Percentiles rank a stretch among this genome's conserved stretches.
These are phyloP conservation scores for Nephrocerus scutellatus DNA, from an alignment of 2,888 invertebrate species.

Conservation along the genomic window DNA sequence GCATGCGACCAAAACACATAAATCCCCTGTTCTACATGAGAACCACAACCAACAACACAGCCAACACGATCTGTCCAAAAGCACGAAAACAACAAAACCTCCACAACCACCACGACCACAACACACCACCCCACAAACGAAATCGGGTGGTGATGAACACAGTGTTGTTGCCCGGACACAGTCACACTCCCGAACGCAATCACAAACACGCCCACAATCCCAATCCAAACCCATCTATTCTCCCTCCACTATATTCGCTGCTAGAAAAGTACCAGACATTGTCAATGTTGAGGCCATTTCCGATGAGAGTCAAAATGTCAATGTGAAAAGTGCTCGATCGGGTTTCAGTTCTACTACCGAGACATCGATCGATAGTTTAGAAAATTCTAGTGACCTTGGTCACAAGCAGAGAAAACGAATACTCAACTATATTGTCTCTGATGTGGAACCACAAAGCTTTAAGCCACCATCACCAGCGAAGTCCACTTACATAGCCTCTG, in stretches of 20 bases:
- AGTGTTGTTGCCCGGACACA: constrained; percentile 23
- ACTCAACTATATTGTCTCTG: constrained; percentile 41
- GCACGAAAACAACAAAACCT: constrained; percentile 1
- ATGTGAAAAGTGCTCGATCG: constrained; percentile 30
- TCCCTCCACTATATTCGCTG: no score
- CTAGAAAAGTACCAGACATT: background rate
- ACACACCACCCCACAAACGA: constrained; percentile 26
- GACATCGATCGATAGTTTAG: constrained; percentile 12
- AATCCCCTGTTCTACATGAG: constrained; percentile 30
- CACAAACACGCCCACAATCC: constrained; percentile 9
- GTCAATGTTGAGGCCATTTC: constrained; percentile 30
- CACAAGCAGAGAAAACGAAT: constrained; percentile 33
- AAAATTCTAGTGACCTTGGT: constrained; percentile 30
- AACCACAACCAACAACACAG: constrained; percentile 26
- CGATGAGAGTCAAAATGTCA: constrained; percentile 36
- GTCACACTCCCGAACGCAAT: constrained; percentile 15
- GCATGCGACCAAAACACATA: constrained; percentile 38
- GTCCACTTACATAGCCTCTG: constrained; percentile 24
- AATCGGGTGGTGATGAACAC: no score
- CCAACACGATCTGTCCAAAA: constrained; percentile 4
- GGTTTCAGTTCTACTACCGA: constrained; percentile 19
- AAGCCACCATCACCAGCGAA: constrained; percentile 34
- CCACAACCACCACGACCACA: constrained; percentile 16
- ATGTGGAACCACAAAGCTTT: constrained; percentile 48
- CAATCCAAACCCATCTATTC: constrained; percentile 12